phyloP scores from a whole-genome alignment of 2,113 vertebrate genomes.

The Pan paniscus region DNA sequence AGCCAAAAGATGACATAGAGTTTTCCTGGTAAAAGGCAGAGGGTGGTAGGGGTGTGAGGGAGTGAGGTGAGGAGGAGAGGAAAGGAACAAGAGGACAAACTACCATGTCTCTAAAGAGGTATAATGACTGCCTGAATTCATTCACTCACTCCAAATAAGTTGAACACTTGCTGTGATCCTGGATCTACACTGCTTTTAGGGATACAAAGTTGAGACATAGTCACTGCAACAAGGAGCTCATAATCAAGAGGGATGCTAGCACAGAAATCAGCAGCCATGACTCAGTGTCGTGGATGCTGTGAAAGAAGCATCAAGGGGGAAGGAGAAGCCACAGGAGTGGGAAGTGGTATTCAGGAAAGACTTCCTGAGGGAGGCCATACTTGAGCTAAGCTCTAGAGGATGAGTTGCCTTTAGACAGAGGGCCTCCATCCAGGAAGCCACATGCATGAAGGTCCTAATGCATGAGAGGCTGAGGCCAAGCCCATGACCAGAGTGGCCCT shows the following conservation, averaged over 20 bases:
- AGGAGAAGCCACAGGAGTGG: not conserved
- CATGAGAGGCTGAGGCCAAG: not conserved
- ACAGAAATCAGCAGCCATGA: not conserved
- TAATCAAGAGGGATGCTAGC: not conserved
- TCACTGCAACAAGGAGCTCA: not conserved
- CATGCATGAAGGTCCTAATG: not conserved
- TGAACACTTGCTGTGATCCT: not conserved
- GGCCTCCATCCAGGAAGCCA: not conserved
- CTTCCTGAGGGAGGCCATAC: not conserved
- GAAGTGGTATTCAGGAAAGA: not conserved
- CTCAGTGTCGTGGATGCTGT: not conserved
- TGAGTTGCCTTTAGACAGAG: not conserved
- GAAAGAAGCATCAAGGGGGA: not conserved
- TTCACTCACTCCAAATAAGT: not conserved
- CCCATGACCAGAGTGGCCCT: not conserved
- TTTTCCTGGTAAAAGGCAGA: not conserved
- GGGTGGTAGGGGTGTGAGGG: rapidly evolving
- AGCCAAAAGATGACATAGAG: not conserved
- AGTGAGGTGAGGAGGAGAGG: not conserved
- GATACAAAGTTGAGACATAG: not conserved
- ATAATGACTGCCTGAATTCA: not conserved
- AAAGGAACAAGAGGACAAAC: not conserved
- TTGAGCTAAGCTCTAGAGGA: not conserved
- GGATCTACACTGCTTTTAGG: not conserved
- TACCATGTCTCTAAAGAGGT: not conserved